A percentile compares a stretch with the other conserved stretches of the same genome.
Conservation (phyloP, 2,797 vertebrate genomes). For the Spinibarbus caldwelli region DNA sequence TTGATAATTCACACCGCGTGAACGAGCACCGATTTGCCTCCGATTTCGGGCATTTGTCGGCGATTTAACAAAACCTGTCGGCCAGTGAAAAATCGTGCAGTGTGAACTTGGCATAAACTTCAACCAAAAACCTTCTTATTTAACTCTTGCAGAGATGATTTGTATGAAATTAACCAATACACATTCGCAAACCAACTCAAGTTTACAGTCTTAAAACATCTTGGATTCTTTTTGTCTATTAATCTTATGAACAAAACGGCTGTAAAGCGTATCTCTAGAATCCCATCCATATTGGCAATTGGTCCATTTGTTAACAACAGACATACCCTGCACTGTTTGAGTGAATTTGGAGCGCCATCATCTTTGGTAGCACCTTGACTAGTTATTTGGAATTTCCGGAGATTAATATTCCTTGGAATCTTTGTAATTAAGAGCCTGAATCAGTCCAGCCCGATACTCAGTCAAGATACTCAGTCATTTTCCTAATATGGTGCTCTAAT, state of each 20-base stretch:
- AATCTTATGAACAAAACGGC: neutral
- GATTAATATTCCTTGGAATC: neutral
- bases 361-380: neutral
- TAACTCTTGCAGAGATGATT: neutral
- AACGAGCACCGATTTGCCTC: no score
- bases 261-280: neutral
- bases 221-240: neutral
- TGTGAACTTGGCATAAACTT: no score
- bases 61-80: no score
- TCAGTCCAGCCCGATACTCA: neutral
- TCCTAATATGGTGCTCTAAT: neutral
- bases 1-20: no score
- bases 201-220: neutral
- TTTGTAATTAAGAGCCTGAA: neutral
- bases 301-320: constrained; percentile 9
- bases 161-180: constrained; percentile 4
- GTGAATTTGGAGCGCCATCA: neutral
- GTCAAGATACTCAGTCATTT: neutral
- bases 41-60: no score
- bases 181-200: neutral
- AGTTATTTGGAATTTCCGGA: neutral
- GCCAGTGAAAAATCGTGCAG: no score
- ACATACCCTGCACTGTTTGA: neutral
- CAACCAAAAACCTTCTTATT: no score
- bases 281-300: neutral